phyloP scores from a whole-genome alignment of 2,888 invertebrate species.

The Ormyrus labotus region DNA sequence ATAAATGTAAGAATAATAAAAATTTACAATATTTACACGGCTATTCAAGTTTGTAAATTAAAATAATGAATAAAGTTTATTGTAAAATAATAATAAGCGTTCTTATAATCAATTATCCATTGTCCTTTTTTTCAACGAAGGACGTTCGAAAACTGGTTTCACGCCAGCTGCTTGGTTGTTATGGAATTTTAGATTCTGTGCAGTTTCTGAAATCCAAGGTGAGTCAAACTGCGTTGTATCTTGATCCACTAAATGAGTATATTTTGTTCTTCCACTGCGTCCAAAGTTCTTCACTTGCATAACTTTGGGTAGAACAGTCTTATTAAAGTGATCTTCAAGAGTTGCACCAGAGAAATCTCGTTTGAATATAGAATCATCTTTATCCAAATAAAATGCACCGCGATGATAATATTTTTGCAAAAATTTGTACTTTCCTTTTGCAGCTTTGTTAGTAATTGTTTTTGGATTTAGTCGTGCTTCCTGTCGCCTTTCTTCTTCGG shows the following conservation, averaged over 20 bases:
- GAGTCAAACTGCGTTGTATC: constrained; percentile 99
- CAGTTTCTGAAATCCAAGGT: constrained; percentile 96
- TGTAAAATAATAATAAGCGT: too few species aligned
- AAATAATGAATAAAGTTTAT: too few species aligned
- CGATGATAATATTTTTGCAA: constrained; percentile 99
- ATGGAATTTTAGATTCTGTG: constrained; percentile 91
- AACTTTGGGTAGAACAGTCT: constrained; percentile 98
- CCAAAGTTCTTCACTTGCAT: constrained; percentile 99
- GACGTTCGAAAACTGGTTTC: constrained; percentile 94
- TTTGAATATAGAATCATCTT: constrained; percentile 92
- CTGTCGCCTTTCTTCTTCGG: constrained; percentile 95
- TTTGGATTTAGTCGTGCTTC: constrained; percentile 95
- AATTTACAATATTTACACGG: too few species aligned
- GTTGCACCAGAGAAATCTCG: constrained; percentile 97
- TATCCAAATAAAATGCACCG: constrained; percentile 98
- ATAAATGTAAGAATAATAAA: too few species aligned
- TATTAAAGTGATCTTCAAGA: constrained; percentile 99
- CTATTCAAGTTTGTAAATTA: too few species aligned
- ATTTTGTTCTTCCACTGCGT: constrained; percentile 98
- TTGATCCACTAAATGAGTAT: constrained; percentile 99
- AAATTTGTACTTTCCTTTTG: constrained; percentile 99
- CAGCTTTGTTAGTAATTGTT: constrained; percentile 92
- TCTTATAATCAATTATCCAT: constrained; percentile 41
- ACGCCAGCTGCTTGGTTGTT: constrained; percentile 93
- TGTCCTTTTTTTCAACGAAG: constrained; percentile 81